Evolutionary conservation across 2,888 invertebrate species (phyloP).

Genomic region (Hypomecis punctinalis): DNA sequence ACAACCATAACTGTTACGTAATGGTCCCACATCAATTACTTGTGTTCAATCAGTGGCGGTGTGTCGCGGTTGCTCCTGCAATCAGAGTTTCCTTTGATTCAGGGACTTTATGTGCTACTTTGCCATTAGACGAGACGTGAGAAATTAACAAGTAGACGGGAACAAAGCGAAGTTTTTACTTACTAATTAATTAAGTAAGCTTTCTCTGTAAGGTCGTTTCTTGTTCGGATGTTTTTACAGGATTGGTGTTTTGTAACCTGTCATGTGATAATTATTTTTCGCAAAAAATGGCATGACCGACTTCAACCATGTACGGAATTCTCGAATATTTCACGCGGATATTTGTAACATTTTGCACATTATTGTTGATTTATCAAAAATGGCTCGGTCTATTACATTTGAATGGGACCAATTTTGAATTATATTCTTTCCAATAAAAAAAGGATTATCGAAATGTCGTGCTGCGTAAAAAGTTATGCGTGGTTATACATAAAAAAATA

Average conservation of each 20-base stretch:
- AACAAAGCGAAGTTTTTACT: neutral
- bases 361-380: no score
- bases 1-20: neutral
- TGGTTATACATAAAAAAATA: no score
- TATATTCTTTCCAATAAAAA: no score
- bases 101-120: slow-evolving; percentile 76
- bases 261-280: no score
- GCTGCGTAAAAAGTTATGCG: no score
- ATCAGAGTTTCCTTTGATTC: slow-evolving; percentile 63
- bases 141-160: slow-evolving; percentile 67
- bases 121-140: slow-evolving; percentile 73
- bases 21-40: slow-evolving; percentile 21
- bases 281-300: no score
- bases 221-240: neutral
- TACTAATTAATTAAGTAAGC: neutral
- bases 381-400: no score
- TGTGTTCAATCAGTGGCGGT: slow-evolving; percentile 21
- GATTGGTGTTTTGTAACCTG: neutral
- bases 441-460: no score
- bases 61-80: slow-evolving; percentile 24
- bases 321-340: no score
- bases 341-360: no score
- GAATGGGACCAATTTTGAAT: no score
- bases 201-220: neutral
- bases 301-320: no score